Evolutionary conservation across 2,888 invertebrate species (phyloP), one percentile per base, ranked within the genome.

Genomic region (Idaea aversata): DNA sequence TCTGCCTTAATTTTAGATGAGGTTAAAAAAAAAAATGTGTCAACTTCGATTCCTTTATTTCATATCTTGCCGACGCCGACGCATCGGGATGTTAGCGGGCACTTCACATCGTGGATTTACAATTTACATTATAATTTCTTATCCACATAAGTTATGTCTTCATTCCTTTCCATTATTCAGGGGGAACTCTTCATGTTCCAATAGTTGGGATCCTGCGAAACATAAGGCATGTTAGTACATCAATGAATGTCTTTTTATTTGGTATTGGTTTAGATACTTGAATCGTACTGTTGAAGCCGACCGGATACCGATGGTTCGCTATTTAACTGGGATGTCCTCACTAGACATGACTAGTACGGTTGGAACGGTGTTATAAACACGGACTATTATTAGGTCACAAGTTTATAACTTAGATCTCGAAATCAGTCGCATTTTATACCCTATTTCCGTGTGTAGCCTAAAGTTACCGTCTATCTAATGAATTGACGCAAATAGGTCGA

Each of bases 161-260:
- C 47, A 47, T 47, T 47, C 47, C 47, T 47, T 47, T 47, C 10
- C 47, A 47, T 4, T 36, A 13, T 7, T 13, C 13, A 47, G 7
- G 6, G 47, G 47, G 7, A 13, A 25, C 25, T 25, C 47, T 47
- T 47, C 47, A 47, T 13, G 47, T 47, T 47, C 47, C 47, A 13
- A 47, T 47, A 47, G 47, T 47, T 47, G 47, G 47, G 68, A 69
- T 63, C 61, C 25, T 61, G 59, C 62, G 67, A 65, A 64, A 57
- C 66, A 57, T 61, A 47, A 10, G 61, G 6, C 59, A 66, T 57
- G 62, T n/a, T 64, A 63, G 57, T 61, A 67, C 65, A 70, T 25
- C 25, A 25, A 25, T 25, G 25, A 25, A 66, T 16, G 65, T 60
- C 61, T 61, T 5, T 47, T 13, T 47, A 13, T 47, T 47, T 47